phyloP scores from a whole-genome alignment of 2,797 vertebrate species.

The Presbytis comata region DNA sequence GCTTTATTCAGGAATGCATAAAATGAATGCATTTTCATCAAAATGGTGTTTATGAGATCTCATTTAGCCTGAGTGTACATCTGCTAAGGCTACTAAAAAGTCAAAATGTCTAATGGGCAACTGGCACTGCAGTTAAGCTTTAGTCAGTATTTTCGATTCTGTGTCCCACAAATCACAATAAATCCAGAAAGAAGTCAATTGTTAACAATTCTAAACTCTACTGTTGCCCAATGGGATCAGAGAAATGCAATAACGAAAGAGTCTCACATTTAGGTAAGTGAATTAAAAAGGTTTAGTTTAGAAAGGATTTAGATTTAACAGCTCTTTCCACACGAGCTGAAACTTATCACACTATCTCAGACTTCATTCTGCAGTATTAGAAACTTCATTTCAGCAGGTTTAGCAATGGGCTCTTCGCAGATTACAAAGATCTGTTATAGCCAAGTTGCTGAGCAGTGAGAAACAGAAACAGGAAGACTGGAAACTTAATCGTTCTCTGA shows the following conservation, averaged over 20 bases:
- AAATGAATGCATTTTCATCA: conserved; percentile 32
- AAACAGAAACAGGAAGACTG: neutral
- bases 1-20: conserved; percentile 53
- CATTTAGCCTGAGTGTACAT: conserved; percentile 6
- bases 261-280: conserved; percentile 6
- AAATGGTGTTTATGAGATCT: conserved; percentile 61
- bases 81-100: conserved; percentile 56
- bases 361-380: neutral
- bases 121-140: neutral
- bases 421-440: neutral
- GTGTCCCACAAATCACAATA: conserved; percentile 49
- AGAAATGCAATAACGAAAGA: conserved; percentile 29
- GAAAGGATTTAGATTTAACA: neutral
- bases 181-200: conserved; percentile 8
- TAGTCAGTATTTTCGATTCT: conserved; percentile 63
- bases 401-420: neutral
- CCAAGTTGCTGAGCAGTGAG: conserved; percentile 32
- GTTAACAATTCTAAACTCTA: conserved; percentile 13
- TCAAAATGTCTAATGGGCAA: conserved; percentile 49
- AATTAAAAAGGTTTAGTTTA: conserved; percentile 24
- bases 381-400: conserved; percentile 21
- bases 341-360: neutral
- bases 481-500: neutral
- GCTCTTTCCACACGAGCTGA: conserved; percentile 27
- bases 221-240: neutral